Evolutionary conservation across 1,140 invertebrate species (phyloP).

Genomic region (Drosophila guanche): DNA sequence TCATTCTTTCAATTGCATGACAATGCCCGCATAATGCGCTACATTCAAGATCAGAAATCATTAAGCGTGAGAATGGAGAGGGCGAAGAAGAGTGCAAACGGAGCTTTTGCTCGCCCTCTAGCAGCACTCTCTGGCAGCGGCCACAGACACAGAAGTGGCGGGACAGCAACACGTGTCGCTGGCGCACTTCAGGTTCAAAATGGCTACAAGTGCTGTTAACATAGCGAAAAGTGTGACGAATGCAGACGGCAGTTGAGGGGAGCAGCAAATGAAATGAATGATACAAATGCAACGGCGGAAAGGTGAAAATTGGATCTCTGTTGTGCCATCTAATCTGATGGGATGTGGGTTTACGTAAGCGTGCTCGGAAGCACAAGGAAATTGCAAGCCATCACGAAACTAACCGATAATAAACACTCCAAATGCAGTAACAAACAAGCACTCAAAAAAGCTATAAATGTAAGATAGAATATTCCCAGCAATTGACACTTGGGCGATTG

Average conservation of each 20-base stretch:
- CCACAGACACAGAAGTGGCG: background rate
- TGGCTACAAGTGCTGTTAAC: slow-evolving; percentile 38
- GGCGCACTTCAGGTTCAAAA: slow-evolving; percentile 50
- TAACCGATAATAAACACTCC: too few species aligned
- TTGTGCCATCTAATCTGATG: background rate
- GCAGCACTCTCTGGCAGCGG: background rate
- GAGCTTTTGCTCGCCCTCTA: background rate
- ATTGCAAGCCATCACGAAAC: too few species aligned
- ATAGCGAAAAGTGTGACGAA: slow-evolving; percentile 42
- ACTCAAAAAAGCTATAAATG: too few species aligned
- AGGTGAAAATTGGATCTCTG: background rate
- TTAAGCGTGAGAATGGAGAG: background rate
- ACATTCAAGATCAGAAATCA: too few species aligned
- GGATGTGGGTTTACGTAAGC: too few species aligned
- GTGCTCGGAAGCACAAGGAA: too few species aligned
- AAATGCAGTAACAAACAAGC: too few species aligned
- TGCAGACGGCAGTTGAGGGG: slow-evolving; percentile 22
- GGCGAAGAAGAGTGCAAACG: slow-evolving; percentile 35
- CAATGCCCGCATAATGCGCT: background rate
- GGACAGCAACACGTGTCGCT: slow-evolving; percentile 44
- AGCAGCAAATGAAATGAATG: slow-evolving; percentile 28
- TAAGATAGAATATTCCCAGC: slow-evolving; percentile 1
- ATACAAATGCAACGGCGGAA: slow-evolving; percentile 5
- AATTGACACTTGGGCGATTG: slow-evolving; percentile 17
- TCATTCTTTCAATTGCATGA: slow-evolving; percentile 44